phyloP scores from a whole-genome alignment of 2,797 vertebrate species.

The Trachurus trachurus region DNA sequence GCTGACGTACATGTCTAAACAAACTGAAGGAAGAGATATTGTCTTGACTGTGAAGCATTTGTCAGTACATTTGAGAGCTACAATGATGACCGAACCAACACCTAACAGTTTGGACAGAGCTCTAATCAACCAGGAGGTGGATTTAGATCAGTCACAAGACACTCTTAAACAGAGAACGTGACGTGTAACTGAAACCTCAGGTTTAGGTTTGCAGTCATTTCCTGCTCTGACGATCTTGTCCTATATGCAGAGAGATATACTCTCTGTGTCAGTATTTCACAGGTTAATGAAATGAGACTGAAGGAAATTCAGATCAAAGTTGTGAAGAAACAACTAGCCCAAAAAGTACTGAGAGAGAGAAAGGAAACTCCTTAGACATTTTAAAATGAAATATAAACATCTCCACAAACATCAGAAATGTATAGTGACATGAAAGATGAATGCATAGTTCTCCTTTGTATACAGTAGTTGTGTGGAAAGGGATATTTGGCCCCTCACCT shows the following conservation, averaged over 20 bases:
- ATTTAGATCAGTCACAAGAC: constrained; percentile 30
- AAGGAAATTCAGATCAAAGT: too few relatives aligned
- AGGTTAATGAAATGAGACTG: not conserved
- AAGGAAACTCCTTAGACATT: not conserved
- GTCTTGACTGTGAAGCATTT: not conserved
- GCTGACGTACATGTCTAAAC: constrained; percentile 32
- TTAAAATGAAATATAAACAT: not conserved
- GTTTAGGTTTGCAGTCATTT: constrained; percentile 70
- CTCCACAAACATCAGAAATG: not conserved
- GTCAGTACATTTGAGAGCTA: not conserved
- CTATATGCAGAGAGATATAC: constrained; percentile 50
- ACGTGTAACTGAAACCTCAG: constrained; percentile 66
- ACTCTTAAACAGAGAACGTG: constrained; percentile 47
- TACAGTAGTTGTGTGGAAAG: not conserved
- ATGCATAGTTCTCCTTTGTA: not conserved
- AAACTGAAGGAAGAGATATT: constrained; percentile 12
- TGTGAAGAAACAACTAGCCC: too few relatives aligned
- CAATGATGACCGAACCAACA: not conserved
- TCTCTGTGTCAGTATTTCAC: constrained; percentile 77
- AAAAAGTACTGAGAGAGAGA: too few relatives aligned
- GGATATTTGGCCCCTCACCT: constrained; percentile 19
- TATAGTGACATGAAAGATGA: not conserved
- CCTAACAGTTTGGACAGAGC: not conserved
- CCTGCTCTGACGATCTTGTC: constrained; percentile 42
- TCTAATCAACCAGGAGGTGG: constrained; percentile 40